Evolutionary conservation across 2,888 invertebrate genomes (phyloP).

Genomic region (Nomada fucata): DNA sequence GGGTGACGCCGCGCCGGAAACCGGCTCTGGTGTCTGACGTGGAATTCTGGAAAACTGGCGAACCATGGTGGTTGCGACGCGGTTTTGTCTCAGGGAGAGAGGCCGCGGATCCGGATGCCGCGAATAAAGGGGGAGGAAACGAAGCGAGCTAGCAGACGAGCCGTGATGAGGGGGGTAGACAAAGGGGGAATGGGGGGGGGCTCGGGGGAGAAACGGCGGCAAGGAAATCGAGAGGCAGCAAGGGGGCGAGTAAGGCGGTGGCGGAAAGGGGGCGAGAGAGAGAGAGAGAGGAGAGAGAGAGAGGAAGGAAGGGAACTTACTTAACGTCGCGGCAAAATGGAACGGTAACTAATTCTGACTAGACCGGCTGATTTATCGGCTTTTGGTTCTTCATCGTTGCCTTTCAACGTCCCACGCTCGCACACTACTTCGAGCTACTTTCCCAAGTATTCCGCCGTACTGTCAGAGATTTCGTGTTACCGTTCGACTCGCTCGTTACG

Average conservation of each 20-base stretch:
- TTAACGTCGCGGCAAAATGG: conserved; percentile 81
- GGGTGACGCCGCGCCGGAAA: conserved; percentile 64
- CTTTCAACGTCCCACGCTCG: conserved; percentile 52
- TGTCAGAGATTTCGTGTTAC: conserved; percentile 53
- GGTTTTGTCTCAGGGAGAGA: conserved; percentile 67
- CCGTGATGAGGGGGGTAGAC: conserved; percentile 47
- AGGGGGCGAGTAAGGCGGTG: conserved; percentile 23
- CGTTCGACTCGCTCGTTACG: conserved; percentile 29
- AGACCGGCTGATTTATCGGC: conserved; percentile 79
- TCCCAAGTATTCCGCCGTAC: conserved; percentile 48
- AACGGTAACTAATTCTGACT: conserved; percentile 81
- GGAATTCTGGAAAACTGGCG: conserved; percentile 68
- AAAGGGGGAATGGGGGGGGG: conserved; percentile 5
- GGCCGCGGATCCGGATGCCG: conserved; percentile 64
- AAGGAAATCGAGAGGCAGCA: conserved; percentile 65
- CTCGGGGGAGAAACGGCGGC: conserved; percentile 35
- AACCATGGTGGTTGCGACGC: conserved; percentile 61
- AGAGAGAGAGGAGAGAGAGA: conserved; percentile 40
- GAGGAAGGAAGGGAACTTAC: conserved; percentile 74
- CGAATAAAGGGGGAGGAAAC: conserved; percentile 76
- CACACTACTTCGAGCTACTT: conserved; percentile 36
- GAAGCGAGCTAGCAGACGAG: conserved; percentile 62
- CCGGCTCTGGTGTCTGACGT: conserved; percentile 54
- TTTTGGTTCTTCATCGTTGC: conserved; percentile 75
- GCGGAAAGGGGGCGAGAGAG: conserved; percentile 39